Evolutionary conservation across 2,797 vertebrate genomes (phyloP).

Genomic region (Ciconia nigra): DNA sequence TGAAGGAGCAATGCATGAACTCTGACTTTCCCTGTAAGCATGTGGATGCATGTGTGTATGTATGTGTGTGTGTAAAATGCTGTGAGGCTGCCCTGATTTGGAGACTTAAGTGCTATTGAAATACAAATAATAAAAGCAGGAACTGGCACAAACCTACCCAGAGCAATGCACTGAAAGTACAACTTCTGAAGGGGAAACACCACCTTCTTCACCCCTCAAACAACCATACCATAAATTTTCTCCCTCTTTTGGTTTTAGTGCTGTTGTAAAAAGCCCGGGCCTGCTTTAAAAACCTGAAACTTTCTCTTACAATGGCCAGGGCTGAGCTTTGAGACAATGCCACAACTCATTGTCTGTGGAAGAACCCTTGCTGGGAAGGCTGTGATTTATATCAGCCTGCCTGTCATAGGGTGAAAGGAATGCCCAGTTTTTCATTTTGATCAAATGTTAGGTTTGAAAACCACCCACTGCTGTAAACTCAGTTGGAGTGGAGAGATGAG

Average conservation of each 20-base stretch:
- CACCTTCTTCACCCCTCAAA: not conserved
- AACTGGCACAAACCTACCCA: not conserved
- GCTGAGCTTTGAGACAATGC: conserved; percentile 53
- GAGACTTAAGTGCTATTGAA: not conserved
- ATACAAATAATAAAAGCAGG: not conserved
- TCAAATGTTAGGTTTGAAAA: conserved; percentile 74
- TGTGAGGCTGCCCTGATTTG: not conserved
- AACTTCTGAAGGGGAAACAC: not conserved
- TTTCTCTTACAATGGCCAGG: conserved; percentile 64
- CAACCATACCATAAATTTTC: not conserved
- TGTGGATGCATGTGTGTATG: no score
- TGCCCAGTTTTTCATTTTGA: conserved; percentile 74
- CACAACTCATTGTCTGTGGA: conserved; percentile 53
- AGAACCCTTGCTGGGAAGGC: conserved; percentile 67
- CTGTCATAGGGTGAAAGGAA: conserved; percentile 76
- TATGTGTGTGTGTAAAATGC: not conserved
- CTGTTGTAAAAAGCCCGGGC: conserved; percentile 51
- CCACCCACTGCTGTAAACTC: conserved; percentile 71
- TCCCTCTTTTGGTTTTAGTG: conserved; percentile 28
- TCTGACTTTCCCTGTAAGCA: not conserved
- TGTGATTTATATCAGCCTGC: conserved; percentile 75
- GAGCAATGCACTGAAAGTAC: not conserved
- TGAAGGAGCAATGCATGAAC: not conserved
- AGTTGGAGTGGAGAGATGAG: conserved; percentile 63
- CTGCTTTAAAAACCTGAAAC: conserved; percentile 46